Percentiles rank a stretch among this genome's conserved stretches.
Conservation (phyloP, 2,797 vertebrate genomes). For the Iguana delicatissima region DNA sequence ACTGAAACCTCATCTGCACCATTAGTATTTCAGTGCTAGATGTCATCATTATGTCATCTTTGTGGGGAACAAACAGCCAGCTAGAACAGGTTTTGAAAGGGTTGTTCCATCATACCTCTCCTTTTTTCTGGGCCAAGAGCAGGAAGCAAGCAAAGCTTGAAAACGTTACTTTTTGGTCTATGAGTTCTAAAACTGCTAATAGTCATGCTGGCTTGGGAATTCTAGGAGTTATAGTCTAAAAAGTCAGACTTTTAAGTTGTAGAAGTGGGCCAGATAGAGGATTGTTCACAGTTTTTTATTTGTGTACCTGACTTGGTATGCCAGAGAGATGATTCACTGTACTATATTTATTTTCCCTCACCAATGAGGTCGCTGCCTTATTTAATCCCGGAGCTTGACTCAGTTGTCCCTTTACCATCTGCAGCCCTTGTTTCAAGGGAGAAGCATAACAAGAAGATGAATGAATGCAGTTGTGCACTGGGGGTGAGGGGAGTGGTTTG, state of each 20-base stretch:
- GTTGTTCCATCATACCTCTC: too few species aligned
- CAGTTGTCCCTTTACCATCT: not conserved
- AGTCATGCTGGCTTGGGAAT: too few species aligned
- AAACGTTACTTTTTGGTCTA: too few species aligned
- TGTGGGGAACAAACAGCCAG: too few species aligned
- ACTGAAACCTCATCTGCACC: too few species aligned
- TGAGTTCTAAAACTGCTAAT: too few species aligned
- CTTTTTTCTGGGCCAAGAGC: too few species aligned
- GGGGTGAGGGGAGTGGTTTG: not conserved
- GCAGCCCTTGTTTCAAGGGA: not conserved
- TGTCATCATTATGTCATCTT: too few species aligned
- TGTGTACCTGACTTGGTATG: not conserved
- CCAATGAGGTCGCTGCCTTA: conserved; percentile 10
- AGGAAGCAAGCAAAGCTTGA: too few species aligned
- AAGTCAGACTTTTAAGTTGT: not conserved
- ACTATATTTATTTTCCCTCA: not conserved
- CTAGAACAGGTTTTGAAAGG: too few species aligned
- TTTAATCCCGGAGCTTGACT: not conserved
- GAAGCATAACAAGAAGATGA: conserved; percentile 39
- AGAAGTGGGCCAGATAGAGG: not conserved
- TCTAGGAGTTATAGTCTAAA: too few species aligned
- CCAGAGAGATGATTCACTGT: not conserved
- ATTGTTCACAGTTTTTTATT: not conserved
- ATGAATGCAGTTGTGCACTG: not conserved
- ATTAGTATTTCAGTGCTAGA: too few species aligned